Evolutionary conservation across 1,140 invertebrate genomes (phyloP), one percentile per base, ranked within the genome.

Genomic region (Pseudobourletiella spinata): DNA sequence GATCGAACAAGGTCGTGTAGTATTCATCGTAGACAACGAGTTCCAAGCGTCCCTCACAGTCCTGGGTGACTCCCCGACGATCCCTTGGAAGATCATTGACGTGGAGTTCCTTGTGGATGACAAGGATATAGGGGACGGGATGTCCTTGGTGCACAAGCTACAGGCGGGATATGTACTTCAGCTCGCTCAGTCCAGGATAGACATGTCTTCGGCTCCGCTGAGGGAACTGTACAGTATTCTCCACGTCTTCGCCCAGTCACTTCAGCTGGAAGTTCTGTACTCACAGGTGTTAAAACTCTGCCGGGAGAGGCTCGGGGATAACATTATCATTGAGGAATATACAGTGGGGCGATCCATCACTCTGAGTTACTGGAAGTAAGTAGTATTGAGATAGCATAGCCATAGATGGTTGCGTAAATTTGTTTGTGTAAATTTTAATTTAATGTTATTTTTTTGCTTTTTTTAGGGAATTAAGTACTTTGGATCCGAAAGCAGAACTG

Each of bases 91-190:
- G 61, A 79, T 99, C 44, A 78, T 98, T 61, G 91, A 96, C 73
- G 88, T 98, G 64, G 89, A 95, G 70, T 88, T 98, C 70, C 78
- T 98, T 2, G 95, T 99, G 2, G 91, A 96, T 74, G 95, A 98
- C 73, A 88, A 88, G 75, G 94, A 98, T 78, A 97, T 94, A 57
- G 93, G 95, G 72, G 93, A 96, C 82, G 94, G 94, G 8, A 95
- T 95, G 76, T 82, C 90, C 0, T 79, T 98, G 50, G 93, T 97
- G 0, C 94, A 98, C 79, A 85, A 86, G 6, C 79, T 95, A 14
- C 93, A 96, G 82, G 83, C 95, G 4, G 84, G 87, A 68, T 98
- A 91, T 76, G 86, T 98, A 56, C 91, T 96, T 72, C 88, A 93
- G 72, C 80, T 88, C 54, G 84, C 95, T 0, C 95, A 98, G 78